Base-by-base conservation (phyloP, 2,888 invertebrate species). In the Gymnocheta viridis region DNA sequence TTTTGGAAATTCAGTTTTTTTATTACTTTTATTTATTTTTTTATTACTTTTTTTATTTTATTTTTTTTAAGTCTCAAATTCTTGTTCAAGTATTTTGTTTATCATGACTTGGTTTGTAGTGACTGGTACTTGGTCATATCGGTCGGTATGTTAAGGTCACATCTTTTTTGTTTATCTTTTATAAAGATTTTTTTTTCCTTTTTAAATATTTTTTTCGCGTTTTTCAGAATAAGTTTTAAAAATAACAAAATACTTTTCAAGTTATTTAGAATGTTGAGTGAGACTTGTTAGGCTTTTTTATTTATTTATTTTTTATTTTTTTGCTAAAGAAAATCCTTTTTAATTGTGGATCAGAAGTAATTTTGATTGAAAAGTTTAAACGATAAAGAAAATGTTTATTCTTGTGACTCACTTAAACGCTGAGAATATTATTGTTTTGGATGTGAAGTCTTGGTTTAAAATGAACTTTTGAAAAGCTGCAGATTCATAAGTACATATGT, bases 91-190 rank as follows among this genome's bases (percentile, higher is more conserved):
- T 70, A 64, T 66, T 77, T 56, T 82, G 69, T 38, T 76, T 74
- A 64, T 70, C 35, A 64, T 27, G 35, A 27, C 14, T 64, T 72
- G 49, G 47, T 51, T 66, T 41, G 24, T 17, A 66, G 27, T 56
- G 49, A 72, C 67, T 60, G 72, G 60, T 82, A 78, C 73, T 67
- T 67, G 77, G 58, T 66, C 67, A 73, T 72, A 67, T 84, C 77
- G 84, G 76, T 81, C 72, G 84, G 81, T 84, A 84, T 84, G 84
- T 84, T 84, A 84, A 84, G 84, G 84, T 84, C 84, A 84, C 79
- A 29, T 12, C 35, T 38, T 44, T 67, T 38, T 38, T 62, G 19
- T 62, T 60, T 38, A 49, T 49, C 49, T 47, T 32, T 17, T 19
- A 35, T 12, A n/a, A 38, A 38, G 38, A 62, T 49, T 62, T 38